A percentile compares a stretch with the other conserved stretches of the same genome.
Evolutionary conservation across 2,797 vertebrate genomes (phyloP).

Genomic region (Platyrinchus mystaceus): DNA sequence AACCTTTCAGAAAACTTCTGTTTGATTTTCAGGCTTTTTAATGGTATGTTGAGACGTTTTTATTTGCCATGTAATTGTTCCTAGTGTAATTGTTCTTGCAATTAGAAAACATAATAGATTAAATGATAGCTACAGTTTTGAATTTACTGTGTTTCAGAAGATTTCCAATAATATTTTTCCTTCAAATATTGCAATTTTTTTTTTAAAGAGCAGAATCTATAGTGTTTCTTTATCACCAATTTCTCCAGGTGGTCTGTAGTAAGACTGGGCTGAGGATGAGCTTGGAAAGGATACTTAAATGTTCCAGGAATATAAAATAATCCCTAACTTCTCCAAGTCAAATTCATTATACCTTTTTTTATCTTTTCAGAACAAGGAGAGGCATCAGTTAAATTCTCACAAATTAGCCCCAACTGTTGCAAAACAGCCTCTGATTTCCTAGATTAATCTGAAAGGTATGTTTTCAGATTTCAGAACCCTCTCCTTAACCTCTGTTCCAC

Average conservation of each 20-base stretch:
- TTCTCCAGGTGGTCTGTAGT: neutral
- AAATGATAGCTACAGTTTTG: neutral
- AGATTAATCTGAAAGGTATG: conserved; percentile 1
- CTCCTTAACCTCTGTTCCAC: neutral
- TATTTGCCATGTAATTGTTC: neutral
- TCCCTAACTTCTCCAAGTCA: neutral
- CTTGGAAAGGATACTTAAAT: neutral
- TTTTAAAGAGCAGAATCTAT: neutral
- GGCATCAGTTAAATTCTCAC: neutral
- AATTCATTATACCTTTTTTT: neutral
- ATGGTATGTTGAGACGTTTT: neutral
- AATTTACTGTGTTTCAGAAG: neutral
- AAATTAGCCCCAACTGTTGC: neutral
- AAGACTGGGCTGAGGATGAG: neutral
- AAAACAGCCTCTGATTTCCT: conserved; percentile 1
- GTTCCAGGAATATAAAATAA: conserved; percentile 26
- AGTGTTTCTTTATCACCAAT: neutral
- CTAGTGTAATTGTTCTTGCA: neutral
- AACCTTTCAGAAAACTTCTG: neutral
- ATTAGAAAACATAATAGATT: neutral
- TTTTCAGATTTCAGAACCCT: conserved; percentile 21
- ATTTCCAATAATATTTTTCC: neutral
- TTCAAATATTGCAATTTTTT: neutral
- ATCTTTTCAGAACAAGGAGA: conserved; percentile 19
- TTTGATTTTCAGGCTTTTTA: neutral